A percentile compares a stretch with the other conserved stretches of the same genome.
phyloP scores from a whole-genome alignment of 2,888 invertebrate species.

The Lottia gigantea region DNA sequence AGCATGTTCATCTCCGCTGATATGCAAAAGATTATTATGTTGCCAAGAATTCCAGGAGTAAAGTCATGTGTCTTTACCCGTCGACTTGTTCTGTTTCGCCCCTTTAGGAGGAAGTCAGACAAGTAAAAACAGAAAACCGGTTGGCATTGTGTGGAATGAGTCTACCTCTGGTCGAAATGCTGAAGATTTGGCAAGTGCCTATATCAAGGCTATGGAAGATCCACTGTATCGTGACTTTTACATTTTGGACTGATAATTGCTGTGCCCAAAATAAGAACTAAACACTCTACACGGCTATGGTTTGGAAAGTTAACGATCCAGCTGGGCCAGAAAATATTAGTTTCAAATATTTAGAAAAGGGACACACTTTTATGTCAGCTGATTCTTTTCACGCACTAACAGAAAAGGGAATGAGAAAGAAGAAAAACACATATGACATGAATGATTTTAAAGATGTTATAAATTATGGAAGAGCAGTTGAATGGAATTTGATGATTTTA shows the following conservation, averaged over 20 bases:
- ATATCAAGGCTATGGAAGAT: background rate
- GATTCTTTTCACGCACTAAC: slow-evolving; percentile 16
- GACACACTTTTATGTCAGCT: slow-evolving; percentile 22
- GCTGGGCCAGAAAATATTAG: background rate
- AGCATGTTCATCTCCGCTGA: background rate
- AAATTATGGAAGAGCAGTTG: too few species aligned
- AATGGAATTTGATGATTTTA: too few species aligned
- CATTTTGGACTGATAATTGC: slow-evolving; percentile 1
- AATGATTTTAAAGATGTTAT: slow-evolving; percentile 7
- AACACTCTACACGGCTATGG: slow-evolving; percentile 14
- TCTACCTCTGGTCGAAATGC: background rate
- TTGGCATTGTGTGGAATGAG: background rate
- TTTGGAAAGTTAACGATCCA: slow-evolving; percentile 1
- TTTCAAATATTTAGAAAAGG: slow-evolving; percentile 17
- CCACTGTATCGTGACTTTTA: background rate
- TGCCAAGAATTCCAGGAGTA: background rate
- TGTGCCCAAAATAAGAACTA: background rate
- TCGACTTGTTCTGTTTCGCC: background rate
- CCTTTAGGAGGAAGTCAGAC: background rate
- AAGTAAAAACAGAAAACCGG: background rate
- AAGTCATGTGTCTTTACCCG: background rate
- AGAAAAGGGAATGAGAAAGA: slow-evolving; percentile 13
- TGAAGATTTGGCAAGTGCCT: background rate
- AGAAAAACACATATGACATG: slow-evolving; percentile 17
- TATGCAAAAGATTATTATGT: slow-evolving; percentile 8